A percentile compares a stretch with the other conserved stretches of the same genome.
Conservation (phyloP, 2,797 vertebrate species). For the Glyptemys insculpta region DNA sequence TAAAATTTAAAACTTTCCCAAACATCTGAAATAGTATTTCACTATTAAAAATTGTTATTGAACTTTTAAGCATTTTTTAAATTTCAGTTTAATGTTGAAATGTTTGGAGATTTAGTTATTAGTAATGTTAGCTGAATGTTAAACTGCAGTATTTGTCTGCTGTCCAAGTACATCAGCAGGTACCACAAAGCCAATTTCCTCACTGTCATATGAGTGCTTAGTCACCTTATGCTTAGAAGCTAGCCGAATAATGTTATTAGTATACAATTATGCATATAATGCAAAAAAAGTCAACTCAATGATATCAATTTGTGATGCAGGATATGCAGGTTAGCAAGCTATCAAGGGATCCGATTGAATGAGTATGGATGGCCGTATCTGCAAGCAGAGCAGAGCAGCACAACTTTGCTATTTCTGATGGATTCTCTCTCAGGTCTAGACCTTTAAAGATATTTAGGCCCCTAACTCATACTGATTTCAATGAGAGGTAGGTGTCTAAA, state of each 20-base stretch:
- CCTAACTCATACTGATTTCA: not conserved
- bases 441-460: not conserved
- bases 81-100: not conserved
- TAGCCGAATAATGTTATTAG: not conserved
- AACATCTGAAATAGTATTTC: conserved; percentile 9
- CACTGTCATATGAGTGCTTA: not conserved
- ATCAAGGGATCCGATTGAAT: conserved; percentile 27
- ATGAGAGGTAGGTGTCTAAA: not conserved
- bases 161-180: not conserved
- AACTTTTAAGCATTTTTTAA: not conserved
- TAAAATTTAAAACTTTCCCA: not conserved
- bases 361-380: not conserved
- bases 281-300: not conserved
- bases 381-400: conserved; percentile 60
- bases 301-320: not conserved
- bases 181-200: not conserved
- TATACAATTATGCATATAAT: not conserved
- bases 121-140: rapidly evolving
- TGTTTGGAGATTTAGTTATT: not conserved
- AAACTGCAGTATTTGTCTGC: not conserved
- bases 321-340: not conserved
- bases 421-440: conserved; percentile 11
- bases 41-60: not conserved
- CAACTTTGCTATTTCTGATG: conserved; percentile 33
- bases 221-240: not conserved